A percentile compares a stretch with the other conserved stretches of the same genome.
These are phyloP conservation scores for Antheraea mylitta DNA, from an alignment of 1,140 invertebrate species.

Conservation along the genomic window DNA sequence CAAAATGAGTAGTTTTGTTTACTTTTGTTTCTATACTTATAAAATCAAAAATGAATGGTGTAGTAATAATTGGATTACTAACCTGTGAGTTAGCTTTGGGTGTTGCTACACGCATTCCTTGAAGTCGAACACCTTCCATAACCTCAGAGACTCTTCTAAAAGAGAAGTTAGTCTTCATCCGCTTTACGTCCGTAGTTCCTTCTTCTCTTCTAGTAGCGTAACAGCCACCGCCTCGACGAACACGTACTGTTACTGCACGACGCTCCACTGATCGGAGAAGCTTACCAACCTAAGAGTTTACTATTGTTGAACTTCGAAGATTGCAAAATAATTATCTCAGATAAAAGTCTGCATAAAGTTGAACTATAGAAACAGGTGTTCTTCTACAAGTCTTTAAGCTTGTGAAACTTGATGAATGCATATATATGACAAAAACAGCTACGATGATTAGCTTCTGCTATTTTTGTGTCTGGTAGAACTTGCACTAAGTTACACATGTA, in stretches of 20 bases:
- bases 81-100: slow-evolving; percentile 59
- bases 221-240: slow-evolving; percentile 49
- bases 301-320: slow-evolving; percentile 52
- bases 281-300: slow-evolving; percentile 53
- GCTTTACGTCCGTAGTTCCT: slow-evolving; percentile 67
- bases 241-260: slow-evolving; percentile 62
- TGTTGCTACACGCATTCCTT: slow-evolving; percentile 58
- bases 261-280: slow-evolving; percentile 61
- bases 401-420: no score
- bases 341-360: no score
- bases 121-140: slow-evolving; percentile 71
- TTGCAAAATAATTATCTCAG: not conserved
- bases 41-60: no score
- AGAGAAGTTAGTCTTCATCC: slow-evolving; percentile 64
- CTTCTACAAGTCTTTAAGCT: no score
- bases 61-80: slow-evolving; percentile 1
- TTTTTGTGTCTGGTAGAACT: no score
- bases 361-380: no score
- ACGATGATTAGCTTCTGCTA: no score
- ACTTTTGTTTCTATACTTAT: no score
- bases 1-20: slow-evolving; percentile 3
- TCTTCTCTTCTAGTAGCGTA: slow-evolving; percentile 65
- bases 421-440: no score
- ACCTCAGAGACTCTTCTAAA: slow-evolving; percentile 73
- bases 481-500: no score